Percentiles rank a stretch among this genome's conserved stretches.
Conservation (phyloP, 2,113 vertebrate species). For the Rhipidura dahli region DNA sequence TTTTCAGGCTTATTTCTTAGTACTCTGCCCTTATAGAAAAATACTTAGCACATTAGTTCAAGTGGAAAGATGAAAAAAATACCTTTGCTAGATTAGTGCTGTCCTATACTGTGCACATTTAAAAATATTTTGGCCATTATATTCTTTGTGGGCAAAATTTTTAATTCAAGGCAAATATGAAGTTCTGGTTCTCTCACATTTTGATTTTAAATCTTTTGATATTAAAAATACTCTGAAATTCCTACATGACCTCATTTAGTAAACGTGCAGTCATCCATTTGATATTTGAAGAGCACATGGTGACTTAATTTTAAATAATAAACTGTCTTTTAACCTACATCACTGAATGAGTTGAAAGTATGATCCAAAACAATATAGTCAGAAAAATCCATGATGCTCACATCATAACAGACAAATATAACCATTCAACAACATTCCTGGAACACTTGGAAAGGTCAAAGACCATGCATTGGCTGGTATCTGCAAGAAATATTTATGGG, state of each 20-base stretch:
- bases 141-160: not conserved
- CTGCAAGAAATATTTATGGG: not conserved
- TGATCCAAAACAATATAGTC: not conserved
- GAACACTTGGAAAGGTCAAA: not conserved
- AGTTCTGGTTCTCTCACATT: not conserved
- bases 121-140: not conserved
- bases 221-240: not conserved
- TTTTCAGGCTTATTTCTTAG: not conserved
- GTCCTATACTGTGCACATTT: not conserved
- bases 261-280: not conserved
- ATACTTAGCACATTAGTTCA: not conserved
- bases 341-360: not conserved
- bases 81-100: not conserved
- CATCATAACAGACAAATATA: not conserved
- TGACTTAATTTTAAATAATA: not conserved
- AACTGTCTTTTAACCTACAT: not conserved
- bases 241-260: not conserved
- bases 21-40: not conserved
- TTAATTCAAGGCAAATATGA: not conserved
- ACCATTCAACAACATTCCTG: not conserved
- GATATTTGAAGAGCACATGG: not conserved
- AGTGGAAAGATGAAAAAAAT: not conserved
- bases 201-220: not conserved
- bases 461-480: not conserved
- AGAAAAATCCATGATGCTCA: not conserved